Evolutionary conservation across 2,888 invertebrate genomes (phyloP).

Genomic region (Eupsilia transversa): DNA sequence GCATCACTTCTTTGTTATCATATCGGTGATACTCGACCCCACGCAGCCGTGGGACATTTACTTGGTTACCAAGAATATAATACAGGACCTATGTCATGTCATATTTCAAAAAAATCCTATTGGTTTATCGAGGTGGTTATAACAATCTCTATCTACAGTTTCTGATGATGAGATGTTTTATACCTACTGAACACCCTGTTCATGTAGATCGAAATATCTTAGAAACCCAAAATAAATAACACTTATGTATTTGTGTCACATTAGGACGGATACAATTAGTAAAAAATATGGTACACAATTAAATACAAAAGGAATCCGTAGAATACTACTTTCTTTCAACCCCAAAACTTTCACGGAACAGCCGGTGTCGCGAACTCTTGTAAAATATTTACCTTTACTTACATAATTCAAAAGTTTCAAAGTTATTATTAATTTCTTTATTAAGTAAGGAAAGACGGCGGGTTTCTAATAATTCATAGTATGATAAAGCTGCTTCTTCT

Average conservation of each 20-base stretch:
- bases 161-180: background rate
- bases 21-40: constrained; percentile 66
- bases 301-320: constrained; percentile 13
- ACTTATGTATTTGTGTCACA: background rate
- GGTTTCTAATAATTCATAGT: background rate
- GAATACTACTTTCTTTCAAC: constrained; percentile 19
- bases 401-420: constrained; percentile 15
- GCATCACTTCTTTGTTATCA: constrained; percentile 73
- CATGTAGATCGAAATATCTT: background rate
- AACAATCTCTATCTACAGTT: background rate
- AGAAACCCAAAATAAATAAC: background rate
- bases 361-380: background rate
- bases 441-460: constrained; percentile 5
- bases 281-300: background rate
- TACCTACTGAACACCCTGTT: background rate
- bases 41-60: constrained; percentile 30
- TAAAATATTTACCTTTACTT: constrained; percentile 25
- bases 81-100: background rate
- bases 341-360: constrained; percentile 19
- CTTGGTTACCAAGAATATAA: constrained; percentile 10
- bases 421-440: constrained; percentile 22
- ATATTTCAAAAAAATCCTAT: background rate
- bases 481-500: constrained; percentile 3
- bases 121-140: background rate
- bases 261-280: background rate